These are phyloP conservation scores for Sphaerophoria taeniata DNA, from an alignment of 2,888 invertebrate species.

Conservation along the genomic window DNA sequence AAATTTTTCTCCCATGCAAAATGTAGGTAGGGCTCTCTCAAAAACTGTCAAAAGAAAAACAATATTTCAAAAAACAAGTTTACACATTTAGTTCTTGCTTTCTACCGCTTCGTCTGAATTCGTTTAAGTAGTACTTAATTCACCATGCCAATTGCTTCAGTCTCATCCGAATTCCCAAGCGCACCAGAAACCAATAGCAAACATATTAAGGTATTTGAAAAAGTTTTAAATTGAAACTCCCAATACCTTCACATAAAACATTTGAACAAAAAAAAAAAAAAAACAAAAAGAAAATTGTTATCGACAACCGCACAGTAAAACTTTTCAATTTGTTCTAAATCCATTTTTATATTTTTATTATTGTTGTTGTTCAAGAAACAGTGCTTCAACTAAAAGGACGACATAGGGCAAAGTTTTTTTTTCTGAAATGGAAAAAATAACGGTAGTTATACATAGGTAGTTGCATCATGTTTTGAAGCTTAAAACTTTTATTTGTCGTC, in stretches of 20 bases:
- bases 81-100: conserved; percentile 48
- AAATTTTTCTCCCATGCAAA: neutral
- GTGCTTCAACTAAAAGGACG: conserved; percentile 44
- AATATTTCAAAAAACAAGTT: conserved; percentile 56
- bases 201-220: conserved; percentile 40
- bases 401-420: conserved; percentile 60
- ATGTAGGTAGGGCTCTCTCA: neutral
- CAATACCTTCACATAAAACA: conserved; percentile 20
- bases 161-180: conserved; percentile 38
- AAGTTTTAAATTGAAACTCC: conserved; percentile 56
- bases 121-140: conserved; percentile 51
- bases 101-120: conserved; percentile 50
- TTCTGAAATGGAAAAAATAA: conserved; percentile 35
- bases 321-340: conserved; percentile 71
- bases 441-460: conserved; percentile 47
- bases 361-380: conserved; percentile 57
- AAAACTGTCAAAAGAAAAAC: conserved; percentile 47
- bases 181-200: conserved; percentile 14
- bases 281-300: conserved; percentile 62
- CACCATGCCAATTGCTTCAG: conserved; percentile 14
- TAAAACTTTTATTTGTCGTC: neutral
- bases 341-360: conserved; percentile 36
- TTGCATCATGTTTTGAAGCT: conserved; percentile 59
- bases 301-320: conserved; percentile 66
- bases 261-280: conserved; percentile 50